Evolutionary conservation across 2,797 vertebrate genomes (phyloP).

Genomic region (Holocentrus rufus): DNA sequence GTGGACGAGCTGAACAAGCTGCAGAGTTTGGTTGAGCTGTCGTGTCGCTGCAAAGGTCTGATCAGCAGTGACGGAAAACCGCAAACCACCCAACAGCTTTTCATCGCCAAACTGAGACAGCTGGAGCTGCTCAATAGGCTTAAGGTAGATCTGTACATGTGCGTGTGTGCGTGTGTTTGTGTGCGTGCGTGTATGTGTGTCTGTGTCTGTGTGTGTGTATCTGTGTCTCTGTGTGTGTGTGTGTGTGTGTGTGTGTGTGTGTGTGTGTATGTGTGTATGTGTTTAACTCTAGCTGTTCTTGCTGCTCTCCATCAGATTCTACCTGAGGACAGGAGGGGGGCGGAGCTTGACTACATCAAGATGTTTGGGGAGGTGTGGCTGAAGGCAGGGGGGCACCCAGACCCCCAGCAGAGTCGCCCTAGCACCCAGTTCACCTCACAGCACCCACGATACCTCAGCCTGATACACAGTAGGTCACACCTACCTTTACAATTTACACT

Average conservation of each 20-base stretch:
- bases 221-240: neutral
- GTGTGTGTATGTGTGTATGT: neutral
- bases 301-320: slow-evolving; percentile 76
- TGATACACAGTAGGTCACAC: slow-evolving; percentile 87
- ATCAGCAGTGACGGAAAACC: slow-evolving; percentile 78
- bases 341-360: slow-evolving; percentile 94
- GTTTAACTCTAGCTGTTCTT: neutral
- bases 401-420: slow-evolving; percentile 76
- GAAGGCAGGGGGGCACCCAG: slow-evolving; percentile 83
- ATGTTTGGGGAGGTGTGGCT: slow-evolving; percentile 90
- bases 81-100: slow-evolving; percentile 82
- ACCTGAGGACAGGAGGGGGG: slow-evolving; percentile 86
- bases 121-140: slow-evolving; percentile 83
- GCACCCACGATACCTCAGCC: slow-evolving; percentile 86
- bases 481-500: neutral
- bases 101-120: slow-evolving; percentile 87
- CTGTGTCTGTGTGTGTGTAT: slow-evolving; percentile 3
- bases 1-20: slow-evolving; percentile 91
- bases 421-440: slow-evolving; percentile 82
- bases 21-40: slow-evolving; percentile 78
- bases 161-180: neutral
- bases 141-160: slow-evolving; percentile 69
- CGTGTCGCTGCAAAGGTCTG: slow-evolving; percentile 84
- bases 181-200: slow-evolving; percentile 4
- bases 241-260: neutral